Evolutionary conservation across 2,797 vertebrate genomes (phyloP).

Genomic region (Poecilia picta): DNA sequence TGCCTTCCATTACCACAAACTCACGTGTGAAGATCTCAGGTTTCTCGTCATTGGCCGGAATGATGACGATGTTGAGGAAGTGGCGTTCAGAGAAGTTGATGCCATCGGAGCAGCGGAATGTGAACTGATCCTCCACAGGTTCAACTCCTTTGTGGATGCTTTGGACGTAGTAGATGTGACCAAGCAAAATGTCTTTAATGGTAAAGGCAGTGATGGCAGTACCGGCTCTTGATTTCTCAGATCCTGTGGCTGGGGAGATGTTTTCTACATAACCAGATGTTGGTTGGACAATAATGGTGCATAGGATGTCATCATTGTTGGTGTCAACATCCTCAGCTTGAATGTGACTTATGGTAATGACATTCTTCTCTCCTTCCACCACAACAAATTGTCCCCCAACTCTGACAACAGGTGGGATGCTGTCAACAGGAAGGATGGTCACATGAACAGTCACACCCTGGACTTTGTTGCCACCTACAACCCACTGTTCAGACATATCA

Average conservation of each 20-base stretch:
- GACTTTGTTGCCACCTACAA: constrained; percentile 83
- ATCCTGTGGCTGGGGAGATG: constrained; percentile 84
- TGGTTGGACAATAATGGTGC: constrained; percentile 86
- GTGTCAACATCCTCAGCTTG: constrained; percentile 86
- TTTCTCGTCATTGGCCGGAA: constrained; percentile 88
- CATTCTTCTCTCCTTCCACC: constrained; percentile 86
- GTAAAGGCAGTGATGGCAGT: constrained; percentile 88
- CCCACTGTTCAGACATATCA: constrained; percentile 85
- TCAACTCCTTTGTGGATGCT: constrained; percentile 90
- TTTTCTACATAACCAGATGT: constrained; percentile 91
- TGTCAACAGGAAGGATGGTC: constrained; percentile 87
- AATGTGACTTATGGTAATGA: constrained; percentile 83
- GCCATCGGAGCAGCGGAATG: constrained; percentile 89
- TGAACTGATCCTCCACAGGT: constrained; percentile 86
- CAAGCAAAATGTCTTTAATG: constrained; percentile 81
- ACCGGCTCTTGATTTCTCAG: constrained; percentile 85
- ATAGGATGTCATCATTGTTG: constrained; percentile 85
- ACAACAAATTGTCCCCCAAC: constrained; percentile 81
- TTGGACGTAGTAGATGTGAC: constrained; percentile 87
- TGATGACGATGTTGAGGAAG: constrained; percentile 87
- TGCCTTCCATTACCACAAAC: constrained; percentile 91
- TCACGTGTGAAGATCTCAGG: constrained; percentile 85
- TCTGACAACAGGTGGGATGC: constrained; percentile 81
- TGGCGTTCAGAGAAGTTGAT: constrained; percentile 87
- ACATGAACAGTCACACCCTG: constrained; percentile 85